Percentiles rank a stretch among this genome's conserved stretches.
phyloP scores from a whole-genome alignment of 2,797 vertebrate genomes.

The Streptopelia turtur region DNA sequence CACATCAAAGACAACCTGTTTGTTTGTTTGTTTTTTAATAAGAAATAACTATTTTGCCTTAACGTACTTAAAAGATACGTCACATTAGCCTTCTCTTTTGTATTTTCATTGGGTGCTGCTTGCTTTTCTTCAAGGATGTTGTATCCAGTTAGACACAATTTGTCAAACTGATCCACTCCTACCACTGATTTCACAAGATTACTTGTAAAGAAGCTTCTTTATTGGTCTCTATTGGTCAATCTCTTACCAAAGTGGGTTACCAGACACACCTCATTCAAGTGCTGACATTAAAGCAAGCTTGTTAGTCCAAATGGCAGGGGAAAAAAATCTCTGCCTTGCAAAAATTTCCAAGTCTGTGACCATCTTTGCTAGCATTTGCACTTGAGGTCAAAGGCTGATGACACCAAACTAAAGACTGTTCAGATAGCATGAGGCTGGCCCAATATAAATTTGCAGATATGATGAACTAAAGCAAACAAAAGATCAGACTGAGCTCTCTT shows the following conservation, averaged over 20 bases:
- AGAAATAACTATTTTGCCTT: not conserved
- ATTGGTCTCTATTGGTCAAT: not conserved
- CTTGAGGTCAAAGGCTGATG: not conserved
- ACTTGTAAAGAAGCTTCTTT: not conserved
- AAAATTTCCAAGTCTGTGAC: not conserved
- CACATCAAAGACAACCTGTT: not conserved
- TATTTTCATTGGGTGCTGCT: not conserved
- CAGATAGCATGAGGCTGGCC: not conserved
- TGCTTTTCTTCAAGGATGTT: not conserved
- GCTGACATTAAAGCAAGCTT: not conserved
- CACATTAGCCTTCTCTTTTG: not conserved
- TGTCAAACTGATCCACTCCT: not conserved
- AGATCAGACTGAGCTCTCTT: not conserved
- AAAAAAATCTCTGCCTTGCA: not conserved
- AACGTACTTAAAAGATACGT: not conserved
- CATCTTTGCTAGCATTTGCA: not conserved
- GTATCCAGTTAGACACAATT: not conserved
- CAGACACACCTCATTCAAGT: not conserved
- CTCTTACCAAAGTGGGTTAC: not conserved
- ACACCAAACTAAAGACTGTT: not conserved
- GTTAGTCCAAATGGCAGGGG: not conserved
- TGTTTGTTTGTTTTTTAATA: too few relatives aligned
- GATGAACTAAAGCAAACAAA: not conserved
- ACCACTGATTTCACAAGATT: not conserved
- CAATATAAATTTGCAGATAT: not conserved